Evolutionary conservation across 2,888 invertebrate species (phyloP).

Genomic region (Netelia fuscicornis): DNA sequence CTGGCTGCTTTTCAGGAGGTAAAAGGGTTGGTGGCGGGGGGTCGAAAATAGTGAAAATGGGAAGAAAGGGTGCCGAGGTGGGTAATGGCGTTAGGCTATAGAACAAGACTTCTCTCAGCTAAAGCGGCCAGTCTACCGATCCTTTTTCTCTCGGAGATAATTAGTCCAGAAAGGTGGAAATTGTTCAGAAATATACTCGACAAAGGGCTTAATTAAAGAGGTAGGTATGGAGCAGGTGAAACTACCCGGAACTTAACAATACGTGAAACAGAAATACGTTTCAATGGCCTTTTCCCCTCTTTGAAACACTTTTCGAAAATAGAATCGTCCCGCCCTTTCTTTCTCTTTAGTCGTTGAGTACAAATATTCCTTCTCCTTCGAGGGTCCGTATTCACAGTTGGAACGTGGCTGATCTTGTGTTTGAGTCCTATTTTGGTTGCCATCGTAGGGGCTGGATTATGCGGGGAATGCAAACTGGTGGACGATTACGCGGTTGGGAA

Average conservation of each 20-base stretch:
- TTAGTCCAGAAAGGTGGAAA: constrained; percentile 8
- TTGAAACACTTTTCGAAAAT: not conserved
- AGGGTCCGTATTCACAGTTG: not conserved
- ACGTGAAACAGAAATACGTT: not conserved
- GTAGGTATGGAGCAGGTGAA: not conserved
- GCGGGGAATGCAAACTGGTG: constrained; percentile 72
- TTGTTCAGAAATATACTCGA: constrained; percentile 28
- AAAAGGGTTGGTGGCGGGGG: constrained; percentile 12
- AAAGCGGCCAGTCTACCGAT: constrained; percentile 8
- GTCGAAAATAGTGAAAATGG: constrained; percentile 60
- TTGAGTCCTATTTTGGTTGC: constrained; percentile 5
- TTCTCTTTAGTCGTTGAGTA: not conserved
- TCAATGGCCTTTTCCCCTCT: not conserved
- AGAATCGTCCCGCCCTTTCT: too few relatives aligned
- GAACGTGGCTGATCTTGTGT: not conserved
- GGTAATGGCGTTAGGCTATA: constrained; percentile 21
- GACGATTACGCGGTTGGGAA: constrained; percentile 71
- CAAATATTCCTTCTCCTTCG: not conserved
- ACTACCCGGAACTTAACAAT: not conserved
- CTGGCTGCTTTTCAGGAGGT: constrained; percentile 23
- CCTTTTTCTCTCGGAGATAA: constrained; percentile 9
- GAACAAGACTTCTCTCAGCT: constrained; percentile 34
- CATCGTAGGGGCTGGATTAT: constrained; percentile 69
- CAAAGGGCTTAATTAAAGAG: constrained; percentile 36
- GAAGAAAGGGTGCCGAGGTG: constrained; percentile 42